Evolutionary conservation across 2,113 vertebrate species (phyloP).

Genomic region (Oreotrochilus melanogaster): DNA sequence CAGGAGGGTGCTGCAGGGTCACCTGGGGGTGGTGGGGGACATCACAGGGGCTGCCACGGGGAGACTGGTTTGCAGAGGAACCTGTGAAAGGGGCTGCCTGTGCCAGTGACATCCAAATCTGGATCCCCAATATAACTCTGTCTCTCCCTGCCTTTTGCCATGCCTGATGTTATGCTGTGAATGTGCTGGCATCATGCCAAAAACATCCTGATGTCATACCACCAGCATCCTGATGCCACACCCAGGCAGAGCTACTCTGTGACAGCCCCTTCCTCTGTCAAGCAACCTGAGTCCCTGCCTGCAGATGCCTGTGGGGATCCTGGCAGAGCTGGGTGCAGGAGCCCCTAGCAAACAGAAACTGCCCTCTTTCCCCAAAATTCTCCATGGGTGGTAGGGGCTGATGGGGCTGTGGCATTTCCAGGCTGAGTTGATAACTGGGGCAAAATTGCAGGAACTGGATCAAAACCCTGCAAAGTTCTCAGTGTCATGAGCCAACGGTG

Average conservation of each 20-base stretch:
- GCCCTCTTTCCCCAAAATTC: fast-evolving
- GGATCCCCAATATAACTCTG: fast-evolving
- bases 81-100: background rate
- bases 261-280: background rate
- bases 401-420: background rate
- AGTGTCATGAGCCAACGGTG: fast-evolving
- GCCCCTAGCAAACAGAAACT: background rate
- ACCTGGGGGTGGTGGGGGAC: fast-evolving
- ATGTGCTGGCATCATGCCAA: background rate
- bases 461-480: fast-evolving
- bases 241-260: fast-evolving
- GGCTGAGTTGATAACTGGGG: background rate
- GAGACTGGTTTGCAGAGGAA: background rate
- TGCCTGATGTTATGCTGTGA: fast-evolving
- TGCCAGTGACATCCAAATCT: background rate
- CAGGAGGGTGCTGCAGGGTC: fast-evolving
- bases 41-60: fast-evolving
- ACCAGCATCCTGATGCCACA: background rate
- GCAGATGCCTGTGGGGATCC: background rate
- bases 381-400: fast-evolving
- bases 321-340: fast-evolving
- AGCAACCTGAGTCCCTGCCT: background rate
- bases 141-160: background rate
- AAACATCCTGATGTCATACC: background rate
- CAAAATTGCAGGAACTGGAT: fast-evolving